Conservation (phyloP, 2,113 vertebrate genomes). For the Paramormyrops kingsleyae region DNA sequence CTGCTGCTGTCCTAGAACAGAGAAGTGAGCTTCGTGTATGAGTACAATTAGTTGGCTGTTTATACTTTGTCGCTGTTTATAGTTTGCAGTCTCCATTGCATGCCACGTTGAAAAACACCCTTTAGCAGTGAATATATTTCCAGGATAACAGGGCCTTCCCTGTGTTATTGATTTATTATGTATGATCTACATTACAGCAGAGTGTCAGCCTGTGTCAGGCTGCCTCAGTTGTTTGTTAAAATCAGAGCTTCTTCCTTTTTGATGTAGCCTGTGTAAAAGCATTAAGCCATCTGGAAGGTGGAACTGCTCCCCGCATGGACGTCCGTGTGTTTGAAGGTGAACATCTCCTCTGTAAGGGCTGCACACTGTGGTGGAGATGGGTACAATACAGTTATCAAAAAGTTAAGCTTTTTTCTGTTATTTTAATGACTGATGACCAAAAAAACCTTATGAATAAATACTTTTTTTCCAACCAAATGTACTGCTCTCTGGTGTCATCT, state of each 20-base stretch:
- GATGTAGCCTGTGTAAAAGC: not conserved
- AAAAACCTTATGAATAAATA: not conserved
- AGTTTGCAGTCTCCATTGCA: not conserved
- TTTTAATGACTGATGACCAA: not conserved
- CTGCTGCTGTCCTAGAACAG: not conserved
- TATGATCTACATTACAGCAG: not conserved
- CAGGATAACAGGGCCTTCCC: not conserved
- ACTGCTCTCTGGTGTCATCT: not conserved
- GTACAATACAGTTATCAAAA: not conserved
- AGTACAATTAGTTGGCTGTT: not conserved
- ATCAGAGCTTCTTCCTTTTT: not conserved
- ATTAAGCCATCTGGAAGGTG: not conserved
- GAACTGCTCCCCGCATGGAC: not conserved
- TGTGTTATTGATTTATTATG: slow-evolving; percentile 2
- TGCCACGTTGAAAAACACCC: not conserved
- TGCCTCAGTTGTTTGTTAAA: not conserved
- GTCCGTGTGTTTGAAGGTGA: not conserved
- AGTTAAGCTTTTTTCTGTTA: not conserved
- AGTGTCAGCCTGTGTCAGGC: not conserved
- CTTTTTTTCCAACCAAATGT: not conserved
- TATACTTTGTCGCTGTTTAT: not conserved
- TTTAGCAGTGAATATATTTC: slow-evolving; percentile 4
- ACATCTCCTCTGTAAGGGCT: not conserved
- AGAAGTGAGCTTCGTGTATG: not conserved
- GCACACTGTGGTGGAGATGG: not conserved